Evolutionary conservation across 2,888 invertebrate genomes (phyloP), one percentile per base, ranked within the genome.

Genomic region (Iphiclides podalirius): DNA sequence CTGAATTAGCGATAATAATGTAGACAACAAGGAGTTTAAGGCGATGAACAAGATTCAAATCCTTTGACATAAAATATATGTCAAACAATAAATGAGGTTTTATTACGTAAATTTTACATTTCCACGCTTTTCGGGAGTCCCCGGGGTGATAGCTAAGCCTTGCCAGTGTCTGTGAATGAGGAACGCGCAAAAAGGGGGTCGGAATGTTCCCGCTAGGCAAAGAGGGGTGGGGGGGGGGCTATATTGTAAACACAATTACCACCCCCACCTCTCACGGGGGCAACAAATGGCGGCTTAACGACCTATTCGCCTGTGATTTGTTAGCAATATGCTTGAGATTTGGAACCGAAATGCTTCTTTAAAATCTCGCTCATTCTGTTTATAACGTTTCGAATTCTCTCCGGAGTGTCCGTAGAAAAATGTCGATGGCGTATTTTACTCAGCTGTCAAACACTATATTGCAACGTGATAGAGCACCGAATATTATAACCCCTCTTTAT

Each of bases 241-340:
- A 66, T 81, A 81, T 79, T 80, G 79, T 79, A 79, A 81, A 81
- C 78, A 79, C 79, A 80, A 81, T 86, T 85, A 86, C 85, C 79
- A 64, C 76, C 76, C 66, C 59, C 57, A 52, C 57, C 53, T 70
- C 66, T 74, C 70, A 65, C 58, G 63, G 67, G 73, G 79, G 71
- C 81, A 76, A 77, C 83, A 81, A 87, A 87, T 81, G 83, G 79
- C 72, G 75, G 82, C 84, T 86, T 85, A 87, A 87, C 87, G 87
- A 85, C 82, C 86, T 79, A 85, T 86, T 86, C 79, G 75, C 75
- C 67, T 71, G 84, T 86, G 86, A 86, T 87, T 87, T 87, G 87
- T 87, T 84, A 82, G 83, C 86, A 86, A 85, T 87, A 86, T 83
- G 85, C 82, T 79, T 79, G 73, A 83, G 82, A 82, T 86, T 81